phyloP scores from a whole-genome alignment of 2,113 vertebrate species.

The Dolichotis patagonum region DNA sequence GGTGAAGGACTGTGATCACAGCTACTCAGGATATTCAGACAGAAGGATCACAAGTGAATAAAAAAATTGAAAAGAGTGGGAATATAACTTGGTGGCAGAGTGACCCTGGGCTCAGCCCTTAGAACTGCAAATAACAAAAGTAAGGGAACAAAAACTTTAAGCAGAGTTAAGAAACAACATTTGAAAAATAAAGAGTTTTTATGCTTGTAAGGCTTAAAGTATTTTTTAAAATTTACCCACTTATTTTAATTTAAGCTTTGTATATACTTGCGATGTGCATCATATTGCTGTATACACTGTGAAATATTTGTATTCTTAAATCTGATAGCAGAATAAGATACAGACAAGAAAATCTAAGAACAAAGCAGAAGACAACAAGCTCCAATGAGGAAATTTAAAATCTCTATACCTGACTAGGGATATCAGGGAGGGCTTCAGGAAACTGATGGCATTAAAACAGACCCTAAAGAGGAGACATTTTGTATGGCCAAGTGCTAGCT shows the following conservation, averaged over 20 bases:
- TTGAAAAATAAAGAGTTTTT: neutral
- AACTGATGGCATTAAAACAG: conserved; percentile 9
- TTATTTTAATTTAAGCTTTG: neutral
- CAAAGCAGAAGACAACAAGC: neutral
- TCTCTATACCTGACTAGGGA: neutral
- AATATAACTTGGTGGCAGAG: neutral
- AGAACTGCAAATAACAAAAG: neutral
- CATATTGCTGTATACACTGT: neutral
- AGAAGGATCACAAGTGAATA: neutral
- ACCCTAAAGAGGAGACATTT: neutral
- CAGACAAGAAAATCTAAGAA: neutral
- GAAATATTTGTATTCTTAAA: neutral
- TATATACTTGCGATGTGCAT: neutral
- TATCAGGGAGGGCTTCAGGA: neutral
- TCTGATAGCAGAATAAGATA: neutral
- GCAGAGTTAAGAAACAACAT: neutral
- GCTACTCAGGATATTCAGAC: neutral
- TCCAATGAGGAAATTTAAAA: neutral
- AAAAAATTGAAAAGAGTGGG: neutral
- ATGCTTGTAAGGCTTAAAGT: neutral
- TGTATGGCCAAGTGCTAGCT: neutral
- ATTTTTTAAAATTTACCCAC: neutral
- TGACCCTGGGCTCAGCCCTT: neutral
- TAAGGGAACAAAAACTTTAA: neutral
- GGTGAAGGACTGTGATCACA: neutral